Base-by-base conservation (phyloP, 2,113 vertebrate genomes). In the Cyanoderma ruficeps region DNA sequence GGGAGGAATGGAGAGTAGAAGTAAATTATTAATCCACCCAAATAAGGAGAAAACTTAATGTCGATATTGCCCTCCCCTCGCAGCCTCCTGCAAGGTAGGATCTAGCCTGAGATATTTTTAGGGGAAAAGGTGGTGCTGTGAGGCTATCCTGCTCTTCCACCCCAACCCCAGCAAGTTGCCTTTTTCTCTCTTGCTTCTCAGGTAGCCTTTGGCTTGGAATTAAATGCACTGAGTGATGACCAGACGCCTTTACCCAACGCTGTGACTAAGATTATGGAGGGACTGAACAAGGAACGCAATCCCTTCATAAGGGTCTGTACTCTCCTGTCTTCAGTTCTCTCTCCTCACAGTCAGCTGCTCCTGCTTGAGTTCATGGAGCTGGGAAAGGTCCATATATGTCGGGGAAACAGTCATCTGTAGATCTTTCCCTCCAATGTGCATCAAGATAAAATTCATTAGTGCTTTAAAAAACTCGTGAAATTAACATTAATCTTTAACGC, bases 191-290 rank as follows among this genome's bases (percentile, higher is more conserved):
- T 28, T 22, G 6, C 24, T 83, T 68, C 70, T 70, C 90, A 99
- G 99, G 98, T 98, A 50, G 99, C 98, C 5, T 99, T 99, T 67
- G 98, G 98, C 31, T 97, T 99, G 94, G 98, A 99, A 80, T 95
- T 99, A 79, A 97, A 99, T 15, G 96, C 98, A 25, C 71, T 98
- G 77, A 88, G 80, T 0, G 92, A 97, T 4, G 94, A 78, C 30
- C 97, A 97, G 77, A 98, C 97, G 0, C 97, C 98, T 30, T 98
- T 99, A 61, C 98, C 98, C 0, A 97, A 92, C 0, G 98, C 98
- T 22, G 98, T 99, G 37, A 97, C 97, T 17, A 83, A 68, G 28
- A 95, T 98, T 89, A 60, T 99, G 75, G 98, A 98, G 87, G 99
- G 98, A 8, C 97, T 99, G 97, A 39, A 95, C 1, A 57, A 97